phyloP scores from a whole-genome alignment of 2,113 vertebrate species.

The Thalassarche chlororhynchos region DNA sequence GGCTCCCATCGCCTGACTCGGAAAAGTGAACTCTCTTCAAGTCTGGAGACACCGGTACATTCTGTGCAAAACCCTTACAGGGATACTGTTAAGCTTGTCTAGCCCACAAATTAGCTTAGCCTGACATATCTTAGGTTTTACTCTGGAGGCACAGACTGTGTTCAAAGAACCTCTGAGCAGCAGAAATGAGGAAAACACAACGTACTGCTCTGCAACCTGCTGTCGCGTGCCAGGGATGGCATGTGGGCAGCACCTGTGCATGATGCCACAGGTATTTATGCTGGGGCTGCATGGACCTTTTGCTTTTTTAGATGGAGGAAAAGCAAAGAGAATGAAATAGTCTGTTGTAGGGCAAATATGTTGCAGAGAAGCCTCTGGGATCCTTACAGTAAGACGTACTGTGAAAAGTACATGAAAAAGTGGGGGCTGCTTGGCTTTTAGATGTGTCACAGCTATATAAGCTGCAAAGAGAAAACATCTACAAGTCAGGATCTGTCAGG shows the following conservation, averaged over 20 bases:
- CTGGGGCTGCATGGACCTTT: not conserved
- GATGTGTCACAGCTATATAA: not conserved
- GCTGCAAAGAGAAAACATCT: not conserved
- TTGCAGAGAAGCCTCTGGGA: not conserved
- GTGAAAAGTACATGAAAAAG: not conserved
- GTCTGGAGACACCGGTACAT: conserved; percentile 44
- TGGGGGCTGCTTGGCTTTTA: not conserved
- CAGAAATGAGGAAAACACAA: not conserved
- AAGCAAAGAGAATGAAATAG: not conserved
- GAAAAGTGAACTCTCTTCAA: conserved; percentile 27
- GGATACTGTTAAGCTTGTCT: conserved; percentile 30
- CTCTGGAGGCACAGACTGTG: not conserved
- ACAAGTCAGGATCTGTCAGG: not conserved
- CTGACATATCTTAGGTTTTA: conserved; percentile 18
- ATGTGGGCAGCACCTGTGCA: accelerated
- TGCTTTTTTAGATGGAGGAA: not conserved
- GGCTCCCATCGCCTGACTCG: not conserved
- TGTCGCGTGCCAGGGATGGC: accelerated
- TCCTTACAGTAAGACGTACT: not conserved
- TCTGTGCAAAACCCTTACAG: conserved; percentile 33
- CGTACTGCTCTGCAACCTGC: not conserved
- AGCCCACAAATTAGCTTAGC: conserved; percentile 37
- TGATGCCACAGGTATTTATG: accelerated
- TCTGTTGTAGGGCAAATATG: not conserved
- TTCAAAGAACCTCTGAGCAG: not conserved